Evolutionary conservation across 2,113 vertebrate genomes (phyloP).

Genomic region (Clupea harengus): DNA sequence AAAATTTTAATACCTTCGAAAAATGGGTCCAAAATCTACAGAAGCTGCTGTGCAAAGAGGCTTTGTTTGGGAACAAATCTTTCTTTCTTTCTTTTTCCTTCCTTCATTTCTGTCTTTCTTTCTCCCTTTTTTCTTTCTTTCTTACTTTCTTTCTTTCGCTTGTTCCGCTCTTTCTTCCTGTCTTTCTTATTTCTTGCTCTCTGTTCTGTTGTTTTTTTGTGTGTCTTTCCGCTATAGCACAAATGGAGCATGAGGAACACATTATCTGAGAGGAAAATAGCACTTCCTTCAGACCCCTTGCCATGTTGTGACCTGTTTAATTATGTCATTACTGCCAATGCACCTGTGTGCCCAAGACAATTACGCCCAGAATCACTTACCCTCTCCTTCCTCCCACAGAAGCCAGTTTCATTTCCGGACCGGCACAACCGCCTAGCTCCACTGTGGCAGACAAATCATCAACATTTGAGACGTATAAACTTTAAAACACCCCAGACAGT

Average conservation of each 20-base stretch:
- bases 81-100: background rate
- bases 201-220: background rate
- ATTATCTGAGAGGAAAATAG: conserved; percentile 46
- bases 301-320: conserved; percentile 53
- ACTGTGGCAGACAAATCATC: conserved; percentile 10
- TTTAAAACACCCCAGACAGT: background rate
- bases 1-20: background rate
- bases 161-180: background rate
- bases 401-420: conserved; percentile 36
- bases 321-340: conserved; percentile 41
- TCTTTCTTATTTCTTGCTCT: background rate
- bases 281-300: conserved; percentile 41
- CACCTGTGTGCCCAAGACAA: conserved; percentile 51
- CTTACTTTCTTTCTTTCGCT: background rate
- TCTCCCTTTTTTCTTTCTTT: background rate
- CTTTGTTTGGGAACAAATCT: background rate
- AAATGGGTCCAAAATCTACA: background rate
- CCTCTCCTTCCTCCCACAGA: conserved; percentile 25
- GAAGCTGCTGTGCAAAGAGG: background rate
- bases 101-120: background rate
- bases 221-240: background rate
- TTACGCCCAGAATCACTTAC: conserved; percentile 42
- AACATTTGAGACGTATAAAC: conserved; percentile 15
- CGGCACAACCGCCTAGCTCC: conserved; percentile 29
- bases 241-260: conserved; percentile 43